These are phyloP conservation scores for Calonectris borealis DNA, from an alignment of 2,113 vertebrate species.

Conservation along the genomic window DNA sequence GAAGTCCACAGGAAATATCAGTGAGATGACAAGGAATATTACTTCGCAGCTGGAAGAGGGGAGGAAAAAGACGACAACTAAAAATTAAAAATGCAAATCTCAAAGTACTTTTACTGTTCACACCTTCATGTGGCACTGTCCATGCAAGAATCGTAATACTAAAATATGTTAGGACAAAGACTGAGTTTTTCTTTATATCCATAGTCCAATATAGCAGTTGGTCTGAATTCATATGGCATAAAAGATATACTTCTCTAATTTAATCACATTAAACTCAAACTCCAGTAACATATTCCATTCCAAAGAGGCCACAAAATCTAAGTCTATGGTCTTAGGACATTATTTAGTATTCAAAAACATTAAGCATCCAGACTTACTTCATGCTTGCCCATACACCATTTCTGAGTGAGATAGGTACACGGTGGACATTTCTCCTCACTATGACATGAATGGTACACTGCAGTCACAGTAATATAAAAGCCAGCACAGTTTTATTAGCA, in stretches of 20 bases:
- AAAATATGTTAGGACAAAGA: not conserved
- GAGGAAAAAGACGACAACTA: not conserved
- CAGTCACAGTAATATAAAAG: not conserved
- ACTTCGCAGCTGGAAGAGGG: slow-evolving; percentile 85
- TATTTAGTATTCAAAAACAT: not conserved
- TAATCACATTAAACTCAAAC: not conserved
- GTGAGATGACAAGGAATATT: slow-evolving; percentile 97
- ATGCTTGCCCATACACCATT: slow-evolving; percentile 98
- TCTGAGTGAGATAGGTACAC: slow-evolving; percentile 95
- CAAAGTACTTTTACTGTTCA: not conserved
- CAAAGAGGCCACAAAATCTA: not conserved
- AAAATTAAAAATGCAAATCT: not conserved
- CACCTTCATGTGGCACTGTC: not conserved
- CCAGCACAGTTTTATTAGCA: not conserved
- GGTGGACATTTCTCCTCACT: slow-evolving; percentile 95
- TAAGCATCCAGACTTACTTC: slow-evolving; percentile 81
- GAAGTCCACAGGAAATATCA: slow-evolving; percentile 95
- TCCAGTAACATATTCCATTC: not conserved
- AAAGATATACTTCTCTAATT: not conserved
- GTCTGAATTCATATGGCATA: not conserved
- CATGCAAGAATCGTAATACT: not conserved
- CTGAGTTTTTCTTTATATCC: not conserved
- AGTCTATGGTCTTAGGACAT: not conserved
- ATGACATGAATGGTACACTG: slow-evolving; percentile 97
- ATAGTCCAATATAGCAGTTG: not conserved